Evolutionary conservation across 2,888 invertebrate genomes (phyloP), one percentile per base, ranked within the genome.

Genomic region (Drosophila subsilvestris): DNA sequence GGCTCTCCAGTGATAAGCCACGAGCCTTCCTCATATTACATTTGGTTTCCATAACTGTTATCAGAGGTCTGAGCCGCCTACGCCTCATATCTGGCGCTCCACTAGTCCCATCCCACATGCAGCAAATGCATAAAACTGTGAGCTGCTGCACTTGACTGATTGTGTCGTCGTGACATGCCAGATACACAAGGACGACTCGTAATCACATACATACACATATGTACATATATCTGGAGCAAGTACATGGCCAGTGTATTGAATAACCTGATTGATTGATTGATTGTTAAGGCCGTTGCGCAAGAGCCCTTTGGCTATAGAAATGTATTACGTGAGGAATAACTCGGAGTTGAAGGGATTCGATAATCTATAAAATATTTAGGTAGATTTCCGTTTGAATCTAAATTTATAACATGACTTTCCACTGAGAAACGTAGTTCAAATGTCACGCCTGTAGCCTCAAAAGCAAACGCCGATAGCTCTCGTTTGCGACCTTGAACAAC

Each of bases 111-210:
- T 43, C 18, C 20, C 22, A 6, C 29, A 42, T 37, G 37, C 37
- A 37, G 1, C 10, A 45, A 42, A n/a, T 8, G 37, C 57, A 22
- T 49, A 43, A 32, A 55, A 56, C 56, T 66, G 66, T 42, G 56
- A 56, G 56, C 45, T 74, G 74, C 70, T 74, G 74, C 70, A 71
- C 47, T 65, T 47, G 71, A 56, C 70, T 73, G 65, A 69, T 69
- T 54, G 44, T 37, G 20, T 12, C 63, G 18, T 48, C 63, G 18
- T 48, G 20, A 20, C 18, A 32, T 27, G 20, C 32, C 53, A n/a
- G 37, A 37, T 37, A 37, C n/a, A n/a, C n/a, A 37, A 37, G 37
- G 37, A n/a, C 37, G n/a, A 2, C 37, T n/a, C n/a, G 7, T 7
- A 37, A 7, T 14, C 37, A 1, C 37, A 25, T 18, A 1, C 37